Evolutionary conservation across 2,888 invertebrate species (phyloP).

Genomic region (Nymphalis polychloros): DNA sequence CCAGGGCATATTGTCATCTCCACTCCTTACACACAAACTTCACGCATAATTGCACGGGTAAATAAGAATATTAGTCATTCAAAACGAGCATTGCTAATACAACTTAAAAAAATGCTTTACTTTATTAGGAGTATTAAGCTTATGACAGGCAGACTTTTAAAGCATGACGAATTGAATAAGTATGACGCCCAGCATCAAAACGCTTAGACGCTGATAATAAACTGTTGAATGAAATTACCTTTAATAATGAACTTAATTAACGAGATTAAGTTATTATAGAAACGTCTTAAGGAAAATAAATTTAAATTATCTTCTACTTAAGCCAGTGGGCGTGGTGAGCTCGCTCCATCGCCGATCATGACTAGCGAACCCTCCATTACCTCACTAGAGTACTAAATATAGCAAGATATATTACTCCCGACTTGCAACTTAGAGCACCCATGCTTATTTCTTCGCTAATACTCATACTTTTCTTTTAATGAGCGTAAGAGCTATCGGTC

Average conservation of each 20-base stretch:
- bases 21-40: too few relatives aligned
- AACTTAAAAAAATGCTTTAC: too few relatives aligned
- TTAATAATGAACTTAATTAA: constrained; percentile 12
- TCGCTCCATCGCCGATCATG: constrained; percentile 24
- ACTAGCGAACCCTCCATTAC: constrained; percentile 21
- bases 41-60: too few relatives aligned
- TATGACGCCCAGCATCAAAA: too few relatives aligned
- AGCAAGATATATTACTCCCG: background rate
- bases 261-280: constrained; percentile 22
- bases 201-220: background rate
- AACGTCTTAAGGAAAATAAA: constrained; percentile 13
- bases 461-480: constrained; percentile 5
- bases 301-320: constrained; percentile 11
- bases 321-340: constrained; percentile 22
- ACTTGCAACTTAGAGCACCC: background rate
- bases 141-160: too few relatives aligned
- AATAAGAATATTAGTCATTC: too few relatives aligned
- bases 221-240: background rate
- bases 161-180: too few relatives aligned
- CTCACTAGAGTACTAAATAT: background rate
- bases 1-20: too few relatives aligned
- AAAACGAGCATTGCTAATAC: too few relatives aligned
- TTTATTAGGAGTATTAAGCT: too few relatives aligned
- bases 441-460: constrained; percentile 1
- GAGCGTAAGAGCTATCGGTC: constrained; percentile 5